A percentile compares a stretch with the other conserved stretches of the same genome.
Evolutionary conservation across 2,113 vertebrate species (phyloP).

Genomic region (Amazona guildingii): DNA sequence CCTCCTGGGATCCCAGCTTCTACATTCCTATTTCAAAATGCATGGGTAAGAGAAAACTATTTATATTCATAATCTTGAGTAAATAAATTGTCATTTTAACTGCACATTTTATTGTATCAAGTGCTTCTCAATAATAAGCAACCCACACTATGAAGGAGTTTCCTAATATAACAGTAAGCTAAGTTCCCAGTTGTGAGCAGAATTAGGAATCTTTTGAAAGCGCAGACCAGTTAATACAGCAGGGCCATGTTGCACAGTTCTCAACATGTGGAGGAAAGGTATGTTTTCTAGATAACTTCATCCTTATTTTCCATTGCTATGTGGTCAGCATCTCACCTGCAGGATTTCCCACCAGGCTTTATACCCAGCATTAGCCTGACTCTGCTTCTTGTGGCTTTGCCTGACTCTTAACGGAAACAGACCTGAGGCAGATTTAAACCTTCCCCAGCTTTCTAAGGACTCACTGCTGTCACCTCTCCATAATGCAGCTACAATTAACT

Average conservation of each 20-base stretch:
- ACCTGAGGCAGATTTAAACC: constrained; percentile 15
- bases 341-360: neutral
- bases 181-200: neutral
- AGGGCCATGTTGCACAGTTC: neutral
- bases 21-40: neutral
- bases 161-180: neutral
- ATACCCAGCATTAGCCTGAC: neutral
- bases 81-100: constrained; percentile 38
- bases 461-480: neutral
- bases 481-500: constrained; percentile 40
- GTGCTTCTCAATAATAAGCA: neutral
- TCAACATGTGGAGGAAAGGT: neutral
- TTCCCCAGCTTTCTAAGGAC: constrained; percentile 24
- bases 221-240: neutral
- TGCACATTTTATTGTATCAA: constrained; percentile 13
- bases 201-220: neutral
- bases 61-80: neutral
- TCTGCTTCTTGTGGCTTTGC: neutral
- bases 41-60: neutral
- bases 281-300: neutral
- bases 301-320: neutral
- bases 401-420: neutral
- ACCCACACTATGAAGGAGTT: neutral
- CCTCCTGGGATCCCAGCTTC: neutral
- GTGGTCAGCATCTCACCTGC: neutral